Evolutionary conservation across 1,140 invertebrate species (phyloP).

Genomic region (Neotoxoptera formosana): DNA sequence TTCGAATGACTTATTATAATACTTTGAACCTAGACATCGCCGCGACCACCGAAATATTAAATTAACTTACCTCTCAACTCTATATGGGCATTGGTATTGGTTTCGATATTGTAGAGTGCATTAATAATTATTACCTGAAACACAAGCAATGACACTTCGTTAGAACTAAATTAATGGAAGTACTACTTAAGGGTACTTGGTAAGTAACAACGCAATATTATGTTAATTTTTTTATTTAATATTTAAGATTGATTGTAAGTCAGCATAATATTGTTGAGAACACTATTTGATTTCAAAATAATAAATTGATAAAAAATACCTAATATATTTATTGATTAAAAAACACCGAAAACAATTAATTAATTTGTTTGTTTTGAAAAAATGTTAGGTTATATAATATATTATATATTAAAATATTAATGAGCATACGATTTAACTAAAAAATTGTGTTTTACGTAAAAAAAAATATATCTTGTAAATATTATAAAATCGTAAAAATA

Average conservation of each 20-base stretch:
- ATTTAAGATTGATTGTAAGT: not conserved
- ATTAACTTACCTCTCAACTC: not conserved
- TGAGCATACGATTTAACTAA: too few species aligned
- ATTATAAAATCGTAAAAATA: not conserved
- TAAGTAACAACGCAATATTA: not conserved
- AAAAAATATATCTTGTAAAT: too few species aligned
- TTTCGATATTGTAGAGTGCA: not conserved
- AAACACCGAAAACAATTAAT: too few species aligned
- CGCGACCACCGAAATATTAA: not conserved
- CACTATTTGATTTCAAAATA: not conserved
- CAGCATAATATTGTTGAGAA: too few species aligned
- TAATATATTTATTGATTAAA: too few species aligned
- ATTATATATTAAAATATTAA: too few species aligned
- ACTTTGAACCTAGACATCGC: not conserved
- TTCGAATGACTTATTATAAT: not conserved
- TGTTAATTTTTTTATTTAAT: not conserved
- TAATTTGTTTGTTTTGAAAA: not conserved
- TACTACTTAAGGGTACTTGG: too few species aligned
- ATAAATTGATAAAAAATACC: not conserved
- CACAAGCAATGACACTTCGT: not conserved
- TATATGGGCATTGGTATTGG: not conserved
- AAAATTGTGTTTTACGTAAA: too few species aligned
- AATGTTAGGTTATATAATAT: too few species aligned
- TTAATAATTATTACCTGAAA: slow-evolving; percentile 1
- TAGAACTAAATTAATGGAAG: not conserved